phyloP scores from a whole-genome alignment of 2,113 vertebrate genomes.

The Glaucomys volans region DNA sequence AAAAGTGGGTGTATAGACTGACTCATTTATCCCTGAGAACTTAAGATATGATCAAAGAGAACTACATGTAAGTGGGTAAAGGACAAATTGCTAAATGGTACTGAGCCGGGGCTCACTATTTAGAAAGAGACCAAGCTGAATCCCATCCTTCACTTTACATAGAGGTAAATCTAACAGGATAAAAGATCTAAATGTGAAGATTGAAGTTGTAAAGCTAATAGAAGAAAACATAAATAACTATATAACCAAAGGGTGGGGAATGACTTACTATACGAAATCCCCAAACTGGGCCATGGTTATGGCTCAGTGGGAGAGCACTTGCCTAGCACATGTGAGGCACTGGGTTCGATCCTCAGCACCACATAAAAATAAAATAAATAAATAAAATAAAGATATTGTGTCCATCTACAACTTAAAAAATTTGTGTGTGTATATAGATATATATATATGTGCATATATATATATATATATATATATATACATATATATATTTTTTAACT shows the following conservation, averaged over 20 bases:
- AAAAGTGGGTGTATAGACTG: background rate
- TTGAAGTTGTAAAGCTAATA: background rate
- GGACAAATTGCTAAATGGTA: background rate
- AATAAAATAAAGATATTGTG: no score
- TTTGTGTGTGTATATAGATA: no score
- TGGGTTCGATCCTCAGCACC: no score
- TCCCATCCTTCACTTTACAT: background rate
- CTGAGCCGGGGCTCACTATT: background rate
- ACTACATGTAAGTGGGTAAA: background rate
- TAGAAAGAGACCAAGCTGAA: background rate
- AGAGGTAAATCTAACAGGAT: background rate
- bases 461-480: no score
- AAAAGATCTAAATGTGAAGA: background rate
- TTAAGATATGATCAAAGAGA: background rate
- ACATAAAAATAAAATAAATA: no score
- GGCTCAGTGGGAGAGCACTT: no score
- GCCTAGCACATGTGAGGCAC: no score
- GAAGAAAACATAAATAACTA: conserved; percentile 5
- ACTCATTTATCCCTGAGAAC: background rate
- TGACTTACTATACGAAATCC: background rate
- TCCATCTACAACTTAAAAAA: no score
- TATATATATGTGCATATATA: no score
- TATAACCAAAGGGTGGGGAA: background rate
- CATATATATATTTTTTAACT: no score
- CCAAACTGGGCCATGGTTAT: background rate